These are phyloP conservation scores for Ernsta delagoae DNA, from an alignment of 2,888 invertebrate species.

Conservation along the genomic window DNA sequence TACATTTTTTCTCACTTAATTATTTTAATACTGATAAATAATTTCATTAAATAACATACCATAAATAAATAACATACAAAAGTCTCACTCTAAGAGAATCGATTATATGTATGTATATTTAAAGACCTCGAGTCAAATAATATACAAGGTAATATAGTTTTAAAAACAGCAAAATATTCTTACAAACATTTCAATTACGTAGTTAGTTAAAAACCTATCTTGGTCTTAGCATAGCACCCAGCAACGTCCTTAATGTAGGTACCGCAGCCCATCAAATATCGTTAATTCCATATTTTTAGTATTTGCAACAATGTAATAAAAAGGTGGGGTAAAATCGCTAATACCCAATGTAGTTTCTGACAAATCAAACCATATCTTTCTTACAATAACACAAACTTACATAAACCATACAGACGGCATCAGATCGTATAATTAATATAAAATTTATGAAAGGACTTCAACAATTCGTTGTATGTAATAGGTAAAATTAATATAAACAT, in stretches of 20 bases:
- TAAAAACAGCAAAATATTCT: slow-evolving; percentile 32
- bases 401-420: slow-evolving; percentile 21
- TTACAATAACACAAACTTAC: no score
- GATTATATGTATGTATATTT: slow-evolving; percentile 45
- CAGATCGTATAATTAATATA: slow-evolving; percentile 12
- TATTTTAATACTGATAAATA: slow-evolving; percentile 26
- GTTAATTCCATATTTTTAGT: background rate
- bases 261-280: slow-evolving; percentile 46
- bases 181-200: slow-evolving; percentile 29
- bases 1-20: background rate
- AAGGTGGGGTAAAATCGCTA: slow-evolving; percentile 27
- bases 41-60: slow-evolving; percentile 21
- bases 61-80: slow-evolving; percentile 20
- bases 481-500: no score
- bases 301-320: slow-evolving; percentile 9
- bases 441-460: slow-evolving; percentile 4
- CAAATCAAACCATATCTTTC: slow-evolving; percentile 1
- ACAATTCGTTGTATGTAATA: background rate
- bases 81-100: slow-evolving; percentile 33
- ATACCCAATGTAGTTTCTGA: slow-evolving; percentile 1
- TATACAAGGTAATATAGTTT: slow-evolving; percentile 16
- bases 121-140: slow-evolving; percentile 41
- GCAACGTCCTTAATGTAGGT: slow-evolving; percentile 52
- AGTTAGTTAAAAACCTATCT: slow-evolving; percentile 55
- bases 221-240: slow-evolving; percentile 78